A percentile compares a stretch with the other conserved stretches of the same genome.
These are phyloP conservation scores for Agriopis marginaria DNA, from an alignment of 2,888 invertebrate species.

Conservation along the genomic window DNA sequence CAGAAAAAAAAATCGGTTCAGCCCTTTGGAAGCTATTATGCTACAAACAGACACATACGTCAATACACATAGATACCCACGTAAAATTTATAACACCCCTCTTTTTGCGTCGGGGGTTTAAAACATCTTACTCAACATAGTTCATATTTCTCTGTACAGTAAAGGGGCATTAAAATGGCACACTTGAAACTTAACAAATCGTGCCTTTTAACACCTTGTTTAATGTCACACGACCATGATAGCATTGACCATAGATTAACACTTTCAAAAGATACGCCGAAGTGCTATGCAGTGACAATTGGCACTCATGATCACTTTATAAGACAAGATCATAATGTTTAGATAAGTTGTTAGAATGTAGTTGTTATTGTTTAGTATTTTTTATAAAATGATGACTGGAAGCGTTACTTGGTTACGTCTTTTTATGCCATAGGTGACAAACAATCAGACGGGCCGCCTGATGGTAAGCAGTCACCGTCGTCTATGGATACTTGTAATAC, in stretches of 20 bases:
- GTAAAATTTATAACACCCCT: no score
- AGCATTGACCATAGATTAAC: constrained; percentile 41
- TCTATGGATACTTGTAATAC: no score
- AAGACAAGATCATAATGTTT: constrained; percentile 43
- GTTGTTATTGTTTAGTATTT: constrained; percentile 5
- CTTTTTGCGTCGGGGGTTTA: no score
- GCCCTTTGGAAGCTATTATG: no score
- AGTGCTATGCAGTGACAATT: constrained; percentile 46
- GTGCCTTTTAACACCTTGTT: constrained; percentile 24
- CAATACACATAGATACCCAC: no score
- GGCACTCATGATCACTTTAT: constrained; percentile 49
- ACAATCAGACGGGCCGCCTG: no score
- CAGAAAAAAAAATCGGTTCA: no score
- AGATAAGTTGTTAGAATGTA: constrained; percentile 24
- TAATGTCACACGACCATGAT: constrained; percentile 29
- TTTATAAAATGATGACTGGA: not conserved
- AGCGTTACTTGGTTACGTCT: not conserved
- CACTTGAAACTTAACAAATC: constrained; percentile 1
- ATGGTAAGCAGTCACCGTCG: no score
- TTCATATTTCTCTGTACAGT: not conserved
- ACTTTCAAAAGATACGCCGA: constrained; percentile 39
- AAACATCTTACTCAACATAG: no score
- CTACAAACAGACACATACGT: no score
- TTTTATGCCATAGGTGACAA: no score
- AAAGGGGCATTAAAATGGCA: not conserved